Percentiles rank a stretch among this genome's conserved stretches.
Evolutionary conservation across 1,140 invertebrate species (phyloP).

Genomic region (Sycophila sp.): DNA sequence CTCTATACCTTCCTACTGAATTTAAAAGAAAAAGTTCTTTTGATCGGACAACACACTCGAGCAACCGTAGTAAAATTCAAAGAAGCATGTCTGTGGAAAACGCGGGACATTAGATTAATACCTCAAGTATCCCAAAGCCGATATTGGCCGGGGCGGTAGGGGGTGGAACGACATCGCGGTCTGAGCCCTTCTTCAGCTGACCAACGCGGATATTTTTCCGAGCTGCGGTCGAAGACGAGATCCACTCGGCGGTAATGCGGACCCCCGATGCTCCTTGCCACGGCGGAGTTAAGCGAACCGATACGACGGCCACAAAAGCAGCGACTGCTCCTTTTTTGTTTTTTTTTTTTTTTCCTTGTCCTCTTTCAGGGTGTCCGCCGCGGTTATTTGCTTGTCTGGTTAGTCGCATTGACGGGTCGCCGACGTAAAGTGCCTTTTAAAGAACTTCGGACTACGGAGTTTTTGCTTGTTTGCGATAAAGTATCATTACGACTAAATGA

Average conservation of each 20-base stretch:
- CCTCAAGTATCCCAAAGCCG: slow-evolving; percentile 62
- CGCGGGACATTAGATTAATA: slow-evolving; percentile 65
- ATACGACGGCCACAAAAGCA: not conserved
- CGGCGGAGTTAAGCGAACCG: slow-evolving; percentile 7
- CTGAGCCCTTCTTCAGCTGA: slow-evolving; percentile 65
- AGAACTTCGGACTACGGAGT: not conserved
- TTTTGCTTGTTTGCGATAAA: not conserved
- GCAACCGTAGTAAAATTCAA: slow-evolving; percentile 56
- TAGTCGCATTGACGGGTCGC: not conserved
- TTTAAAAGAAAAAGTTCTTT: not conserved
- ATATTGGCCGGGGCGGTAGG: slow-evolving; percentile 56
- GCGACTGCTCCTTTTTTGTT: not conserved
- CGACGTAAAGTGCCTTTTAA: not conserved
- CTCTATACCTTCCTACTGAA: no score
- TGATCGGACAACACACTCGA: not conserved
- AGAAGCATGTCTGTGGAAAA: slow-evolving; percentile 58
- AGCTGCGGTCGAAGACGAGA: not conserved
- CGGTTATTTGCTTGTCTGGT: not conserved
- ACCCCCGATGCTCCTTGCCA: not conserved
- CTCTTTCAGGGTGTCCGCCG: no score
- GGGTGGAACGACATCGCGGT: slow-evolving; percentile 49
- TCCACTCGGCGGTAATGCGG: slow-evolving; percentile 45
- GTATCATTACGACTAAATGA: not conserved
- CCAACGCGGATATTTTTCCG: slow-evolving; percentile 65
- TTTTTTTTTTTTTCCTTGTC: not conserved